Percentiles rank a stretch among this genome's conserved stretches.
These are phyloP conservation scores for Drepana falcataria DNA, from an alignment of 2,888 invertebrate genomes.

Conservation along the genomic window DNA sequence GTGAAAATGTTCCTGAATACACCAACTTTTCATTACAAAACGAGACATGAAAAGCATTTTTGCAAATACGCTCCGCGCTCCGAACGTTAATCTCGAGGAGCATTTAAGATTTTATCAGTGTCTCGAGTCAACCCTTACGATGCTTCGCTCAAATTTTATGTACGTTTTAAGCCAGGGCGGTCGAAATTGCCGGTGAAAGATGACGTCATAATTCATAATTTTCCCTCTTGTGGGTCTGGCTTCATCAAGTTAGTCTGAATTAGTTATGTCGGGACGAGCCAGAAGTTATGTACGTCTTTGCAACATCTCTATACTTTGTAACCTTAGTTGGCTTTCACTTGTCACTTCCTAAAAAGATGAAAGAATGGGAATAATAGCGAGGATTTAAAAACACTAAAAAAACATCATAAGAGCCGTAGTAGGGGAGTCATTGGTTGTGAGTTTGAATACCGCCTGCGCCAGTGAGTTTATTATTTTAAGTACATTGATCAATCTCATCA, in stretches of 20 bases:
- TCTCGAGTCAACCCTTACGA: slow-evolving; percentile 4
- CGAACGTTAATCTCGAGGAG: slow-evolving; percentile 13
- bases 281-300: background rate
- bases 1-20: background rate
- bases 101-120: slow-evolving; percentile 2
- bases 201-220: slow-evolving; percentile 41
- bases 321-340: background rate
- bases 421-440: too few relatives aligned
- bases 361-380: too few relatives aligned
- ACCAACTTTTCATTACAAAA: slow-evolving; percentile 5
- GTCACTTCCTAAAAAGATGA: background rate
- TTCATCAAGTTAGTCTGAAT: slow-evolving; percentile 37
- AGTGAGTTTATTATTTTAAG: too few relatives aligned
- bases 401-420: too few relatives aligned
- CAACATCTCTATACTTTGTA: background rate
- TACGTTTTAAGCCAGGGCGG: slow-evolving; percentile 20
- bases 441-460: too few relatives aligned
- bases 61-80: slow-evolving; percentile 8
- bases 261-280: slow-evolving; percentile 23
- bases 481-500: too few relatives aligned
- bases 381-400: too few relatives aligned
- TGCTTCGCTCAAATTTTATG: slow-evolving; percentile 22
- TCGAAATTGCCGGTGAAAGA: slow-evolving; percentile 26
- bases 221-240: slow-evolving; percentile 25
- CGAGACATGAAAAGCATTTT: slow-evolving; percentile 11